These are phyloP conservation scores for Heliothis peltigera DNA, from an alignment of 2,888 invertebrate species.

Conservation along the genomic window DNA sequence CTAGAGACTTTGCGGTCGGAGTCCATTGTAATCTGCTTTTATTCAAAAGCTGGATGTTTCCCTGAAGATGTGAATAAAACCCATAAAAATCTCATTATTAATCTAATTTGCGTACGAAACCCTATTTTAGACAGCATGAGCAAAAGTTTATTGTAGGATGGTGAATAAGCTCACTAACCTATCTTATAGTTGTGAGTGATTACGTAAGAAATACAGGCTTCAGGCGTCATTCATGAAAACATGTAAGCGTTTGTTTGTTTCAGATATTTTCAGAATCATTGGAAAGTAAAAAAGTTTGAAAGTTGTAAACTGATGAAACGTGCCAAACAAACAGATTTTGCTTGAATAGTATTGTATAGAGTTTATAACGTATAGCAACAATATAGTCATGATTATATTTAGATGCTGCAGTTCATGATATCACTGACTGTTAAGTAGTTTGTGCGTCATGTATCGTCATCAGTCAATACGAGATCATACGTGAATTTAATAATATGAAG, in stretches of 20 bases:
- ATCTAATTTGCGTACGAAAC: slow-evolving; percentile 21
- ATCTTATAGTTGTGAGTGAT: slow-evolving; percentile 51
- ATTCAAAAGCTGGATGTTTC: no score
- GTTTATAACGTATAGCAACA: not conserved
- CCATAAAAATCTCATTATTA: slow-evolving; percentile 1
- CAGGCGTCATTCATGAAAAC: slow-evolving; percentile 53
- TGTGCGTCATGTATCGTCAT: not conserved
- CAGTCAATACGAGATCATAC: not conserved
- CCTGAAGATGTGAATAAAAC: no score
- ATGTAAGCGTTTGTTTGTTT: slow-evolving; percentile 45
- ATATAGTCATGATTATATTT: not conserved
- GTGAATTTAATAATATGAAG: no score
- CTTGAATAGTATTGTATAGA: not conserved
- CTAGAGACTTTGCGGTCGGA: no score
- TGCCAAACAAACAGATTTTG: not conserved
- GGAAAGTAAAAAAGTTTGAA: slow-evolving; percentile 23
- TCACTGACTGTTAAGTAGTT: not conserved
- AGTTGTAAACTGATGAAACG: slow-evolving; percentile 10
- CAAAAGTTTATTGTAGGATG: slow-evolving; percentile 51
- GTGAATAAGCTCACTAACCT: slow-evolving; percentile 43
- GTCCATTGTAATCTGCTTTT: no score
- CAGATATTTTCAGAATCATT: slow-evolving; percentile 49
- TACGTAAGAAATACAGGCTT: slow-evolving; percentile 47
- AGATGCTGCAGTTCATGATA: not conserved
- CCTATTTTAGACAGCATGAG: slow-evolving; percentile 26